Evolutionary conservation across 2,888 invertebrate genomes (phyloP).

Genomic region (Hemaris fuciformis): DNA sequence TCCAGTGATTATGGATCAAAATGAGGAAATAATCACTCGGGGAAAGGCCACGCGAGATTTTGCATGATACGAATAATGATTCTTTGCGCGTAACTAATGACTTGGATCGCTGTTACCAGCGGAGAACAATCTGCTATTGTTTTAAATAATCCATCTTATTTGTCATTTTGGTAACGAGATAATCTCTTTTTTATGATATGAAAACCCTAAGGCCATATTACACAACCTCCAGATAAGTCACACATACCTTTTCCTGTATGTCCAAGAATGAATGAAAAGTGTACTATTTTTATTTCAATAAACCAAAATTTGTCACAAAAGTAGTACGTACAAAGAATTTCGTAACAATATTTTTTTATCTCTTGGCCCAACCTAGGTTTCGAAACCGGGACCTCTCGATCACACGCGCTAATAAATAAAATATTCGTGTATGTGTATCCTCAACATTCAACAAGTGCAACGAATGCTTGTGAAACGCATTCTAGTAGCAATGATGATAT

Average conservation of each 20-base stretch:
- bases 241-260: no score
- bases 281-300: no score
- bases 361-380: no score
- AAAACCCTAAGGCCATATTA: no score
- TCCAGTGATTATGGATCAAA: not conserved
- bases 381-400: no score
- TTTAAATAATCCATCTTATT: not conserved
- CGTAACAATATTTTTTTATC: no score
- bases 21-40: slow-evolving; percentile 3
- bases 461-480: slow-evolving; percentile 27
- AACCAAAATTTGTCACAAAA: no score
- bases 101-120: not conserved
- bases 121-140: not conserved
- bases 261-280: no score
- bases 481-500: slow-evolving; percentile 21
- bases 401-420: not conserved
- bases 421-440: not conserved
- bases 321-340: no score
- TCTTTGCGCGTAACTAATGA: not conserved
- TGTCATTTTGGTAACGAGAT: no score
- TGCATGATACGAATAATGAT: not conserved
- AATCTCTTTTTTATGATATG: no score
- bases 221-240: no score
- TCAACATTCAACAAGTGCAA: not conserved
- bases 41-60: not conserved